Evolutionary conservation across 2,888 invertebrate genomes (phyloP), one percentile per base, ranked within the genome.

Genomic region (Slavum lentiscoides): DNA sequence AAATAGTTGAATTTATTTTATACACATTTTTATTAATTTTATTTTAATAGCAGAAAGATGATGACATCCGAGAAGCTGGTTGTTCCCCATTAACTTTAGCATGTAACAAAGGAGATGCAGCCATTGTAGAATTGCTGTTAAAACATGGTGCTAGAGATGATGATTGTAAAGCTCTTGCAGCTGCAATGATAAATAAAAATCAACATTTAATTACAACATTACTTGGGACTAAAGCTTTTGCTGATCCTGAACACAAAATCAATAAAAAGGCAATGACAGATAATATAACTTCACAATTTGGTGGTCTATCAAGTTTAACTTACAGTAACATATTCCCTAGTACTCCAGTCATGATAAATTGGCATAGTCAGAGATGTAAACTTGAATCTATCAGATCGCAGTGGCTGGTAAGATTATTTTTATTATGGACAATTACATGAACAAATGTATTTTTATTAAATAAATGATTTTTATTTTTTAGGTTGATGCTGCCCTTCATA

Each of bases 191-290:
- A 37, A 91, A 91, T 84, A 90, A 91, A 23, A 93, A 96, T 85
- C 92, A 93, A 85, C 88, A 90, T 0, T 90, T 95, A 9, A 91
- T 93, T 11, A 92, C 94, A 19, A 92, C 92, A 83, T 88, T 97
- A 39, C 88, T 98, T n/a, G 93, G 95, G 1, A 93, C 93, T 72
- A 94, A 94, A 90, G 94, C 95, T 0, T 92, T 94, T 87, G 91
- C 94, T 0, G 98, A 98, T 87, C 93, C 94, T 0, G 97, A 98
- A 85, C 94, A 93, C 87, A 94, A 95, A 87, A 92, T 98, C 70
- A 97, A 97, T 87, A 95, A 95, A 86, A 92, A 94, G 83, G 91
- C 92, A 1, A 91, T 96, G 87, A 91, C 92, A 0, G 91, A 92
- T 84, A 88, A 89, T 30, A 88, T 91, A 83, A 87, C 88, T 19